Evolutionary conservation across 2,888 invertebrate genomes (phyloP), one percentile per base, ranked within the genome.

Genomic region (Phorcus lineatus): DNA sequence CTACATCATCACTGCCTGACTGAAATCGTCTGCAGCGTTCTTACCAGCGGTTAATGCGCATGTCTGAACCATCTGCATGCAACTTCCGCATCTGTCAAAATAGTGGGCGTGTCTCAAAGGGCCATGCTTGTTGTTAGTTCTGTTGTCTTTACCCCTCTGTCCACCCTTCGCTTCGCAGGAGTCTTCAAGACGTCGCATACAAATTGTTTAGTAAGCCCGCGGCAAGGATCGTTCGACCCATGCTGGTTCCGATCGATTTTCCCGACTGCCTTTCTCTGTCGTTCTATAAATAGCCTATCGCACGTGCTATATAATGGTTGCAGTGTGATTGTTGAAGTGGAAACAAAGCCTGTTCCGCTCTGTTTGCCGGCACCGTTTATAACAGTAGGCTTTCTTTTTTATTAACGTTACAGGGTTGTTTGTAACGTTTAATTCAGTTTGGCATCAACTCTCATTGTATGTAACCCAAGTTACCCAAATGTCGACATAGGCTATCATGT

Each of bases 21-120:
- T 47, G 47, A 47, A 47, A 47, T 62, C 62, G 62, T 62, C 62
- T 62, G 62, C 62, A 62, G 62, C 28, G 28, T 62, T 62, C 62
- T 24, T 22, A 24, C 28, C 24, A 16, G 28, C 62, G 24, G 24
- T n/a, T 28, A 40, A 16, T 70, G 70, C 70, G 70, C 70, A 70
- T 70, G 70, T 19, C 40, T 19, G 19, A 0, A 19, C 31, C 70
- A 36, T 31, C 70, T 36, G 16, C 70, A 70, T 70, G 70, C 70
- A 70, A 70, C 70, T 70, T 70, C 70, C 70, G 70, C 36, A 70
- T 70, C 70, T 36, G 70, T 70, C 70, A 70, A 70, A 70, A 70
- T 36, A 70, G 31, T 31, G 70, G 28, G 70, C 31, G 70, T 36
- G 70, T 70, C 31, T 31, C 40, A 31, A 70, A 28, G 62, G 62